These are phyloP conservation scores for Heteronetta atricapilla DNA, from an alignment of 2,113 vertebrate genomes.

Conservation along the genomic window DNA sequence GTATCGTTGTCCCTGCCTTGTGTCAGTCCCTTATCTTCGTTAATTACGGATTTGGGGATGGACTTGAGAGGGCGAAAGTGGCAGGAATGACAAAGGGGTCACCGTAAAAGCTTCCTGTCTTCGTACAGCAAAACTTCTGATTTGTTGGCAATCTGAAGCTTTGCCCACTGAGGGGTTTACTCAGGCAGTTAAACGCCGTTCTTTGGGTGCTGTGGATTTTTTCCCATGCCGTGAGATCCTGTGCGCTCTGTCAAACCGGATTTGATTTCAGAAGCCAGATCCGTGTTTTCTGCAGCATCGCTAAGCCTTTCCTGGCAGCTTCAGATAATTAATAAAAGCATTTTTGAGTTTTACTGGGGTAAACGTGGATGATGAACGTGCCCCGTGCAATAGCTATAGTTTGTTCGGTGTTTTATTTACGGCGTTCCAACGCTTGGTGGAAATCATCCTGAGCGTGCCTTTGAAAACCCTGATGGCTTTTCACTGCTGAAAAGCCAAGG, in stretches of 20 bases:
- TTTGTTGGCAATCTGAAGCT: not conserved
- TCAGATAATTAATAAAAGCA: not conserved
- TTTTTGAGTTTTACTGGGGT: not conserved
- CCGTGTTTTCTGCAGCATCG: not conserved
- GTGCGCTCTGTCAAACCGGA: not conserved
- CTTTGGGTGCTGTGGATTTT: not conserved
- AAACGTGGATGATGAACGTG: not conserved
- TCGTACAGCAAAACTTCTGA: not conserved
- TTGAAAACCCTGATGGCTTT: not conserved
- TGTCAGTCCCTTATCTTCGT: not conserved
- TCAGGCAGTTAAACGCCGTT: not conserved
- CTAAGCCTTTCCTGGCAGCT: not conserved
- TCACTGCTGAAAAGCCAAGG: not conserved
- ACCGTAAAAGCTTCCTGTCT: not conserved
- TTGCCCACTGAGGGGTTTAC: not conserved
- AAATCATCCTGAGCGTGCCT: not conserved
- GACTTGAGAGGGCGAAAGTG: not conserved
- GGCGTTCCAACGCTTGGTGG: not conserved
- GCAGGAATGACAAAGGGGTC: not conserved
- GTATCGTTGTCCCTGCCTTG: not conserved
- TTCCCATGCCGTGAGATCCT: not conserved
- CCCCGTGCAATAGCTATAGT: not conserved
- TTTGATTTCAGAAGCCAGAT: constrained; percentile 1
- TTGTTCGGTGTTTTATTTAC: not conserved
- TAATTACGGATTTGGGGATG: not conserved